Evolutionary conservation across 2,797 vertebrate genomes (phyloP).

Genomic region (Cygnus olor): DNA sequence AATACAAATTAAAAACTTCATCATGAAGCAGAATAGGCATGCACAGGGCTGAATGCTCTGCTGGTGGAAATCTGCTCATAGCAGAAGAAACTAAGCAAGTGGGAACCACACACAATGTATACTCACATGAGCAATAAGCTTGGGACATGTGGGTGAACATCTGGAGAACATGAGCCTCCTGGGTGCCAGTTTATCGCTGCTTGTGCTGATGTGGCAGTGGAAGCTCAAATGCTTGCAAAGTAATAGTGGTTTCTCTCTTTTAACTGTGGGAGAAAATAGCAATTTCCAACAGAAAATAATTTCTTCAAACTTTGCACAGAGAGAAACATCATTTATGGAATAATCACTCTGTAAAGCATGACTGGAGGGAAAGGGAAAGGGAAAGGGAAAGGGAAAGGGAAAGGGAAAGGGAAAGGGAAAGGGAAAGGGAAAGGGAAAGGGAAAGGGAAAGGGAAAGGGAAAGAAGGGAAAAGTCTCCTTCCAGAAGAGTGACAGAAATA

Average conservation of each 20-base stretch:
- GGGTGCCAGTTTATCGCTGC: not conserved
- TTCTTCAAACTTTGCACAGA: not conserved
- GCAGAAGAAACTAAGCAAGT: not conserved
- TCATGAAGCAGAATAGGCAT: not conserved
- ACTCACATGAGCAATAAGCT: not conserved
- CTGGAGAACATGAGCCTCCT: not conserved
- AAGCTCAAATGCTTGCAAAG: not conserved
- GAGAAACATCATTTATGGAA: not conserved
- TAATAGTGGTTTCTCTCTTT: not conserved
- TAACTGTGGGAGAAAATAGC: not conserved
- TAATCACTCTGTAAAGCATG: not conserved
- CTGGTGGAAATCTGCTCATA: not conserved
- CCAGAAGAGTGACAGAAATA: not conserved
- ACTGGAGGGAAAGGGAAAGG: not conserved
- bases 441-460: not conserved
- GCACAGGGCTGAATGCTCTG: not conserved
- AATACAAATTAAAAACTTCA: not conserved
- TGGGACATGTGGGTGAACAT: accelerated
- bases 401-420: not conserved
- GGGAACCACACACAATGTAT: not conserved
- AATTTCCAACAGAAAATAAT: not conserved
- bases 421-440: not conserved
- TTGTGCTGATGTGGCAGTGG: not conserved
- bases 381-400: no score
- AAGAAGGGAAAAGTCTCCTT: not conserved